phyloP scores from a whole-genome alignment of 2,113 vertebrate species.

The Rhinoptilus africanus region DNA sequence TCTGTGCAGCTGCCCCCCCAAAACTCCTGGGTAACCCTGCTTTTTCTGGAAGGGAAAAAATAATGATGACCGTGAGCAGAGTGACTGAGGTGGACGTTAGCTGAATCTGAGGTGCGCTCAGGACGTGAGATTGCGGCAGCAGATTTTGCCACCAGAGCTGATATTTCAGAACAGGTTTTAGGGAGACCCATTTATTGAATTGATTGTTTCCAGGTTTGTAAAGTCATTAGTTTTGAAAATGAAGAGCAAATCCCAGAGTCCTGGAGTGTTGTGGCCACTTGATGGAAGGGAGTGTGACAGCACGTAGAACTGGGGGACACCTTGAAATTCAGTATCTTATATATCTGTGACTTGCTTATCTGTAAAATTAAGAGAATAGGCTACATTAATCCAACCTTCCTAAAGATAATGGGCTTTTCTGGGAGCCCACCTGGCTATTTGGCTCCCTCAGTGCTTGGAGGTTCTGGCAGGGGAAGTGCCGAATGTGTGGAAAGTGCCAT shows the following conservation, averaged over 20 bases:
- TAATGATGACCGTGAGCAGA: not conserved
- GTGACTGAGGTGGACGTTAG: rapidly evolving
- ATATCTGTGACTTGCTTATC: not conserved
- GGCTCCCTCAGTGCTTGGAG: not conserved
- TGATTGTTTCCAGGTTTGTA: not conserved
- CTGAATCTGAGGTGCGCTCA: not conserved
- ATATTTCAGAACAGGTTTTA: not conserved
- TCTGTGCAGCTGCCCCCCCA: not conserved
- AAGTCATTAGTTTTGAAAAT: not conserved
- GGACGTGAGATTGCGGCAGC: rapidly evolving
- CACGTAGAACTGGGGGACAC: not conserved
- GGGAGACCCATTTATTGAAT: not conserved
- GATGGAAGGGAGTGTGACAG: not conserved
- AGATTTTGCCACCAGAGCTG: not conserved
- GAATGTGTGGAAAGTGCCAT: not conserved
- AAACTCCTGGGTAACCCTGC: not conserved
- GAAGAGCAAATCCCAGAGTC: not conserved
- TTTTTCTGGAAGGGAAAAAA: not conserved
- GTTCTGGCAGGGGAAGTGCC: not conserved
- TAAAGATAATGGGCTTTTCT: not conserved
- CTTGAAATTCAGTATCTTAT: not conserved
- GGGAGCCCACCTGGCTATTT: not conserved
- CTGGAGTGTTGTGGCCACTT: not conserved
- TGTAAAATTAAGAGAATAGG: not conserved
- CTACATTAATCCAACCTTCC: not conserved